Conservation (phyloP, 2,888 invertebrate species). For the Omphaloscelis lunosa region DNA sequence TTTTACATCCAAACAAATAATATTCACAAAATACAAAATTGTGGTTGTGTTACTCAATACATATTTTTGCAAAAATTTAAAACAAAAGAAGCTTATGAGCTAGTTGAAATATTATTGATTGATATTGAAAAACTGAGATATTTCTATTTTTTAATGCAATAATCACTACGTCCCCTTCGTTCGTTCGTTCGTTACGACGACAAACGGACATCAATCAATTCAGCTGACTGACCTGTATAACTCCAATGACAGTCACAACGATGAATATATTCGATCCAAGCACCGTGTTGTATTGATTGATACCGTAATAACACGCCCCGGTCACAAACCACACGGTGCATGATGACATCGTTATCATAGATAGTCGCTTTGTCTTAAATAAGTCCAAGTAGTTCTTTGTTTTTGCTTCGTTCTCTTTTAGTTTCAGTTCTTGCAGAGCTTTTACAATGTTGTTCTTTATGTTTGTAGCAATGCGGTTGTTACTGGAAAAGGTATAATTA, state of each 20-base stretch:
- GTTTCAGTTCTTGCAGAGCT: slow-evolving; percentile 67
- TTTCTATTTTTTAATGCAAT: not conserved
- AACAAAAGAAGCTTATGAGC: not conserved
- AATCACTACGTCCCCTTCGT: not conserved
- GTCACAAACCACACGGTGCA: slow-evolving; percentile 72
- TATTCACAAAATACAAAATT: not conserved
- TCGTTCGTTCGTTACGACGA: no score
- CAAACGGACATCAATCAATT: not conserved
- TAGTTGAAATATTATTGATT: not conserved
- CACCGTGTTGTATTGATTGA: slow-evolving; percentile 76
- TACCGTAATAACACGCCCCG: slow-evolving; percentile 76
- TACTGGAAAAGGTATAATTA: slow-evolving; percentile 70
- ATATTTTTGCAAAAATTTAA: not conserved
- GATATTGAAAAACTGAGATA: no score
- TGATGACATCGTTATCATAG: slow-evolving; percentile 69
- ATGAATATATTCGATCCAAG: slow-evolving; percentile 74
- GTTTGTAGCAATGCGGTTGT: slow-evolving; percentile 68
- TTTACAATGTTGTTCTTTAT: slow-evolving; percentile 73
- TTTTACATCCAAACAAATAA: not conserved
- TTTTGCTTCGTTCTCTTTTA: slow-evolving; percentile 61
- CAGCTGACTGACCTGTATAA: slow-evolving; percentile 78
- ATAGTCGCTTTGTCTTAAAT: slow-evolving; percentile 72
- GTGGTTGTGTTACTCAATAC: not conserved
- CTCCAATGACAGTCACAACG: slow-evolving; percentile 71
- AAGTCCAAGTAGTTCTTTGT: slow-evolving; percentile 72